Percentiles rank a stretch among this genome's conserved stretches.
These are phyloP conservation scores for Sarcophaga caerulescens DNA, from an alignment of 2,888 invertebrate species.

Conservation along the genomic window DNA sequence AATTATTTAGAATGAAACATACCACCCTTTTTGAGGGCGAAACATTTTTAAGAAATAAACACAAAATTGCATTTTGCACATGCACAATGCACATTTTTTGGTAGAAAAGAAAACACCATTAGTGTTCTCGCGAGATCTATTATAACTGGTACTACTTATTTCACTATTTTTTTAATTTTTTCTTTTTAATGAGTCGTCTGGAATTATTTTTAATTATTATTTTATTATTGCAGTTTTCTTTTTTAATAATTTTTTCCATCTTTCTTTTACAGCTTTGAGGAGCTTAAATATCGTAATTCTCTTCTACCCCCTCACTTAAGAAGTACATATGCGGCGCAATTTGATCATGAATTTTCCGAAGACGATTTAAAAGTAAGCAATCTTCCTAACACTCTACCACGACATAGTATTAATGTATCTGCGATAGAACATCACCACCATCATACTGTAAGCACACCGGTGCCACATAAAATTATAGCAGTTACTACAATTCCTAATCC, in stretches of 20 bases:
- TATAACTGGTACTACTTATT: too few relatives aligned
- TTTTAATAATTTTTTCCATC: neutral
- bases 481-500: neutral
- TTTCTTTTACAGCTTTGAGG: conserved; percentile 82
- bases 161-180: too few relatives aligned
- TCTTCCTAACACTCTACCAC: conserved; percentile 30
- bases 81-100: too few relatives aligned
- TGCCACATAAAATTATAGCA: conserved; percentile 39
- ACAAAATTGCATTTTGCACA: too few relatives aligned
- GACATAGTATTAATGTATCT: conserved; percentile 25
- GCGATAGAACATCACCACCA: conserved; percentile 43
- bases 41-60: too few relatives aligned
- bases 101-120: too few relatives aligned
- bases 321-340: conserved; percentile 92
- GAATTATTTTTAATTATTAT: neutral
- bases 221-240: neutral
- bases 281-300: conserved; percentile 90
- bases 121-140: too few relatives aligned
- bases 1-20: too few relatives aligned
- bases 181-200: too few relatives aligned
- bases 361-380: conserved; percentile 86
- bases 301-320: conserved; percentile 92
- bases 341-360: conserved; percentile 85
- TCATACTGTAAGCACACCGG: conserved; percentile 34
- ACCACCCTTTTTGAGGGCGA: too few relatives aligned